A percentile compares a stretch with the other conserved stretches of the same genome.
phyloP scores from a whole-genome alignment of 2,797 vertebrate genomes.

The Lates japonicus region DNA sequence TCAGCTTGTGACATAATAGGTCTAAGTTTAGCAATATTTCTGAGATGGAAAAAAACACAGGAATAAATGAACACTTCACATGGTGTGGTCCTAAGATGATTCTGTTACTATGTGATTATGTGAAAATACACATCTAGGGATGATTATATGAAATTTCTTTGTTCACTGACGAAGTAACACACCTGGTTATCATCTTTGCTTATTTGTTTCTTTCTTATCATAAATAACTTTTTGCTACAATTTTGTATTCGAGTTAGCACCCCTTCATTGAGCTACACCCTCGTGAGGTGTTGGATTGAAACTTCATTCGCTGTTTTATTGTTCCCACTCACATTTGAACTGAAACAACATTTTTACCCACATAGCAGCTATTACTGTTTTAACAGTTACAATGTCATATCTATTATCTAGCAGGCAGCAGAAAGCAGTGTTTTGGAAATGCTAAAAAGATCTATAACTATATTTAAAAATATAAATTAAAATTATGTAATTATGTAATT shows the following conservation, averaged over 20 bases:
- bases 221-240: not conserved
- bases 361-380: not conserved
- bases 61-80: not conserved
- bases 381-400: not conserved
- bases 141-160: not conserved
- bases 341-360: not conserved
- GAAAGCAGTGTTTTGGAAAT: not conserved
- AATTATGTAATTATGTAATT: too few species aligned
- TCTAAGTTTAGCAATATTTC: not conserved
- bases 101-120: not conserved
- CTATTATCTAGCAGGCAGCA: not conserved
- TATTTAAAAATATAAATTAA: too few species aligned
- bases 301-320: slow-evolving; percentile 1
- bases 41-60: not conserved
- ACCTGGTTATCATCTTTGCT: not conserved
- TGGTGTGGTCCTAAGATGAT: not conserved
- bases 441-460: not conserved
- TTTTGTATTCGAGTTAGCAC: slow-evolving; percentile 13
- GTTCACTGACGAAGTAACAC: not conserved
- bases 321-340: not conserved
- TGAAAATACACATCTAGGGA: not conserved
- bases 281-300: slow-evolving; percentile 11
- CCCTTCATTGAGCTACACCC: not conserved
- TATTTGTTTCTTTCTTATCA: not conserved
- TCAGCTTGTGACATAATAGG: too few species aligned